Evolutionary conservation across 1,140 invertebrate species (phyloP).

Genomic region (Heliconius hermathena): DNA sequence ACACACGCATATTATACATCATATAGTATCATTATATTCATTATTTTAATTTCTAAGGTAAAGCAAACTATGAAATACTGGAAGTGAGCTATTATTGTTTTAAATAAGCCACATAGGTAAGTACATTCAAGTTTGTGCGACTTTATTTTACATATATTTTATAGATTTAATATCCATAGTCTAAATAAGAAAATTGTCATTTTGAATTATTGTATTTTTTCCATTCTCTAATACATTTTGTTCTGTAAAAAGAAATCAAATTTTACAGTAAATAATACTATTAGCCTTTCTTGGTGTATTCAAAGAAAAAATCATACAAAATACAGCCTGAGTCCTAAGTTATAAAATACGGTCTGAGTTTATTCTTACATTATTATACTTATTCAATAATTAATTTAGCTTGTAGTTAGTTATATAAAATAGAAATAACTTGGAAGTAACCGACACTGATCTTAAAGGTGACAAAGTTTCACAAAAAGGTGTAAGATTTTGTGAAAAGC

Average conservation of each 20-base stretch:
- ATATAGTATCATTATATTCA: not conserved
- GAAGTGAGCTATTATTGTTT: not conserved
- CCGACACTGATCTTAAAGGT: not conserved
- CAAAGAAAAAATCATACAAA: too few relatives aligned
- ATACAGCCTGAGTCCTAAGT: not conserved
- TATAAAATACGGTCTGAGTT: not conserved
- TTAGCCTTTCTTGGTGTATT: not conserved
- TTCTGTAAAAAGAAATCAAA: too few relatives aligned
- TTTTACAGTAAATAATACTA: too few relatives aligned
- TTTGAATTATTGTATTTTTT: too few relatives aligned
- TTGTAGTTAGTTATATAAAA: not conserved
- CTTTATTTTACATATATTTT: too few relatives aligned
- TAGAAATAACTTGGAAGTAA: conserved; percentile 8
- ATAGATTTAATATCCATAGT: too few relatives aligned
- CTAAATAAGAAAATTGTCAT: too few relatives aligned
- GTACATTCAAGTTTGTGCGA: not conserved
- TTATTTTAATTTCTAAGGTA: not conserved
- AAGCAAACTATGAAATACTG: conserved; percentile 5
- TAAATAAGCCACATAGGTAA: not conserved
- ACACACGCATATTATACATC: not conserved
- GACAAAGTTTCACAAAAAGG: not conserved
- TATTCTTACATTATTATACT: not conserved
- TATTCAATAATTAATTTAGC: not conserved
- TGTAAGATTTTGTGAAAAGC: not conserved
- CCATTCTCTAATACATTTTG: too few relatives aligned